Percentiles rank a stretch among this genome's conserved stretches.
Conservation (phyloP, 1,140 invertebrate species). For the Cotesia chilonis region DNA sequence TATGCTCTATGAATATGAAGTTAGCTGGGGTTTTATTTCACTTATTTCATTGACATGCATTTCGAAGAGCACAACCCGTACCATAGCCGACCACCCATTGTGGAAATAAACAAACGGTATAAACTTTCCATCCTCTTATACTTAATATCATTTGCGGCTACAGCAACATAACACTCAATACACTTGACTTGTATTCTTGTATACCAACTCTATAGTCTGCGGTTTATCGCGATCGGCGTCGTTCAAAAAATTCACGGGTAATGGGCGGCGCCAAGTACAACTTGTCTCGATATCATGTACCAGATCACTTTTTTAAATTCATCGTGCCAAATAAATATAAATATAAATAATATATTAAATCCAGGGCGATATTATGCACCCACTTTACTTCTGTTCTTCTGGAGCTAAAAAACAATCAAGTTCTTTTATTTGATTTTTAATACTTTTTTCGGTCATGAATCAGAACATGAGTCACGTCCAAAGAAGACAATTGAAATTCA, state of each 20-base stretch:
- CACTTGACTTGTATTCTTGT: neutral
- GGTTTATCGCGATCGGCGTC: too few species aligned
- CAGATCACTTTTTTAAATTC: neutral
- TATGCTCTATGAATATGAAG: too few species aligned
- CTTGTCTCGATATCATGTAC: neutral
- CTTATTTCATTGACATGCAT: slow-evolving; percentile 8
- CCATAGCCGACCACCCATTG: slow-evolving; percentile 9
- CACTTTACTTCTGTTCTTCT: too few species aligned
- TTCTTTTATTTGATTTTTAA: slow-evolving; percentile 5
- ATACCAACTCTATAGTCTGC: too few species aligned
- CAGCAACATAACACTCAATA: too few species aligned
- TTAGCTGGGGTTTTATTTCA: too few species aligned
- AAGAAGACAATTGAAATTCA: neutral
- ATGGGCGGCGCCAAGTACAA: slow-evolving; percentile 8
- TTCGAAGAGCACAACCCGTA: neutral
- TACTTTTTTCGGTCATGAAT: slow-evolving; percentile 38
- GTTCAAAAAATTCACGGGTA: neutral
- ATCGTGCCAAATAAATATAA: neutral
- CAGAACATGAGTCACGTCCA: slow-evolving; percentile 3
- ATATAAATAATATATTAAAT: too few species aligned
- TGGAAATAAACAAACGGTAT: slow-evolving; percentile 8
- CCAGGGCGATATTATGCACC: too few species aligned
- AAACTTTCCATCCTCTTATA: slow-evolving; percentile 13
- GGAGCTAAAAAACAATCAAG: slow-evolving; percentile 40
- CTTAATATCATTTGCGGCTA: too few species aligned